Evolutionary conservation across 2,113 vertebrate species (phyloP), one percentile per base, ranked within the genome.

Genomic region (Smithornis capensis): DNA sequence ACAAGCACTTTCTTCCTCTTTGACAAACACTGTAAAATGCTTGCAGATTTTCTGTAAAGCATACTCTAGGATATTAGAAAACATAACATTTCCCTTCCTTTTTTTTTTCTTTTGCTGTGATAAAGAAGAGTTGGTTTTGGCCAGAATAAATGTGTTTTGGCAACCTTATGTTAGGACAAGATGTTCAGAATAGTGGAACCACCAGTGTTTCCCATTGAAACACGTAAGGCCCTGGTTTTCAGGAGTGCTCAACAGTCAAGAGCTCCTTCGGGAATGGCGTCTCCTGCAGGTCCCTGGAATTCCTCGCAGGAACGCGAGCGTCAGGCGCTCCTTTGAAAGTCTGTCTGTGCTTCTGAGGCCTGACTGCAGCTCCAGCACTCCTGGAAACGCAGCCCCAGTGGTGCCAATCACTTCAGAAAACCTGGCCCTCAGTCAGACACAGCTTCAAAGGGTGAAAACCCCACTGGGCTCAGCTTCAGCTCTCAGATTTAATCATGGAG

Each of bases 11-110:
- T 94, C 96, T 97, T 97, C 95, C 96, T 95, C 92, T 96, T 90
- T 96, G 95, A 97, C 94, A 96, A 98, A 97, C 59, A 87, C 21
- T 94, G 77, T 79, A 29, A 92, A 97, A 96, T 82, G 83, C 96
- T 97, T 89, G 83, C 85, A 86, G 69, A 60, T 97, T 97, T 97
- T 96, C 94, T 97, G 89, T 87, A 94, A 73, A 95, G 83, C 31
- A 94, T 92, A 62, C 47, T 97, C 87, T 69, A 90, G 89, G 89
- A 88, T 87, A 33, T 95, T 92, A 90, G 91, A 92, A 97, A 96
- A 91, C 84, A 33, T 27, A 93, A 65, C 86, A 76, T 93, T 93
- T 96, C 56, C 69, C 86, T 90, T 87, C 63, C 35, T 57, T 13
- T 28, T 71, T 59, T 33, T 53, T 7, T n/a, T 16, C 11, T 83